Percentiles rank a stretch among this genome's conserved stretches.
Conservation (phyloP, 2,888 invertebrate species). For the Drepanosiphum platanoidis region DNA sequence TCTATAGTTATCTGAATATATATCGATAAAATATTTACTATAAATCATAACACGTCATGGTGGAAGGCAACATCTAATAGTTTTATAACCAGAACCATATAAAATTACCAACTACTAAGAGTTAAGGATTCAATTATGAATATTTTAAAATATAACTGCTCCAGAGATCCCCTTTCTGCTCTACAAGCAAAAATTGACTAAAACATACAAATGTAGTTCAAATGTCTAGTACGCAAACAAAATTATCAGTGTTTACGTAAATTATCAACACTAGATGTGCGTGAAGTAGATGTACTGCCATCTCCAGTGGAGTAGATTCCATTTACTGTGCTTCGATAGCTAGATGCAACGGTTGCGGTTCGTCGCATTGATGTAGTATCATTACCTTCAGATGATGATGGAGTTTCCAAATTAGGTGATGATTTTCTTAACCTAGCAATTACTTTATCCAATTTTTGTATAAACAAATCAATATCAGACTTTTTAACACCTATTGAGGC, state of each 20-base stretch:
- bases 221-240: slow-evolving; percentile 21
- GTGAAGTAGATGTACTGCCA: slow-evolving; percentile 66
- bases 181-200: slow-evolving; percentile 61
- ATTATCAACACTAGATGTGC: slow-evolving; percentile 67
- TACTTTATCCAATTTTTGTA: slow-evolving; percentile 74
- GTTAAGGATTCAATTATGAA: slow-evolving; percentile 37
- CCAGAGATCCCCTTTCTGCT: slow-evolving; percentile 47
- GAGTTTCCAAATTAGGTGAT: slow-evolving; percentile 65
- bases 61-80: slow-evolving; percentile 42
- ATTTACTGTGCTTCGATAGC: slow-evolving; percentile 64
- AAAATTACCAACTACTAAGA: slow-evolving; percentile 52
- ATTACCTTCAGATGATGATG: slow-evolving; percentile 67
- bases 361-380: slow-evolving; percentile 66
- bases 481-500: slow-evolving; percentile 76
- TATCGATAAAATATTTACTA: slow-evolving; percentile 25
- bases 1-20: slow-evolving; percentile 46
- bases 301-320: slow-evolving; percentile 65
- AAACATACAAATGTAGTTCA: slow-evolving; percentile 29
- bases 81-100: slow-evolving; percentile 23
- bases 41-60: slow-evolving; percentile 29
- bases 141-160: slow-evolving; percentile 40
- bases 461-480: slow-evolving; percentile 76
- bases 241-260: slow-evolving; percentile 66
- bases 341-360: slow-evolving; percentile 63
- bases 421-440: slow-evolving; percentile 68